phyloP scores from a whole-genome alignment of 2,113 vertebrate species.

The western clawed frog (Xenopus tropicalis) region DNA sequence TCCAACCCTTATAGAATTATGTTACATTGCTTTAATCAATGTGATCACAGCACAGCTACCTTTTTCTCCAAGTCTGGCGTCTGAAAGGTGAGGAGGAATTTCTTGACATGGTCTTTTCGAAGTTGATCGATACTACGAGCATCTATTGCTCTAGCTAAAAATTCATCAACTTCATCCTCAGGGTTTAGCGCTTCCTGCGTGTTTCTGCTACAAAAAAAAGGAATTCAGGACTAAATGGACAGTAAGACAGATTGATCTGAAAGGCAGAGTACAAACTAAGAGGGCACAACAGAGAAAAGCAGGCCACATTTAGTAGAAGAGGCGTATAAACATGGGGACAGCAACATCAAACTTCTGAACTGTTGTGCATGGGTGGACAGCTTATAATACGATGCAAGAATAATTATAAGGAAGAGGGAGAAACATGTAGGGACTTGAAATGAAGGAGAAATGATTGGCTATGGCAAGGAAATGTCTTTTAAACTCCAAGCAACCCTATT shows the following conservation, averaged over 20 bases:
- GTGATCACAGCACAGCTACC: constrained; percentile 60
- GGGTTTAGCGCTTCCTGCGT: constrained; percentile 91
- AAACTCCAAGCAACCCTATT: too few species aligned
- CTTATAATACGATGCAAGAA: too few species aligned
- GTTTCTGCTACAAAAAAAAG: constrained; percentile 68
- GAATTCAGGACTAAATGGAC: background rate
- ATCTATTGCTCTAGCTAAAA: constrained; percentile 89
- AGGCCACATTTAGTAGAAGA: too few species aligned
- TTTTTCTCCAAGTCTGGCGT: constrained; percentile 90
- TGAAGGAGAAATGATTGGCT: too few species aligned
- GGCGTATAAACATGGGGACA: too few species aligned
- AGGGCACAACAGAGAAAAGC: constrained; percentile 4
- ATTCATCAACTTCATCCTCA: constrained; percentile 92
- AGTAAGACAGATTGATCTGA: background rate
- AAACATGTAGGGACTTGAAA: too few species aligned
- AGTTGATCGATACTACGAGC: constrained; percentile 94
- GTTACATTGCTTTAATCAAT: too few species aligned
- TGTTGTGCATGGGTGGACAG: too few species aligned
- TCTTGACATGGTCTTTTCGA: constrained; percentile 92
- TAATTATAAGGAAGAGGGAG: too few species aligned
- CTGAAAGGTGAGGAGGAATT: constrained; percentile 93
- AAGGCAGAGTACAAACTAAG: background rate
- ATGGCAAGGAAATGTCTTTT: too few species aligned
- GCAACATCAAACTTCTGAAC: too few species aligned
- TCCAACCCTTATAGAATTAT: too few species aligned